Base-by-base conservation (phyloP, 2,888 invertebrate genomes). In the Coenonympha glycerion region DNA sequence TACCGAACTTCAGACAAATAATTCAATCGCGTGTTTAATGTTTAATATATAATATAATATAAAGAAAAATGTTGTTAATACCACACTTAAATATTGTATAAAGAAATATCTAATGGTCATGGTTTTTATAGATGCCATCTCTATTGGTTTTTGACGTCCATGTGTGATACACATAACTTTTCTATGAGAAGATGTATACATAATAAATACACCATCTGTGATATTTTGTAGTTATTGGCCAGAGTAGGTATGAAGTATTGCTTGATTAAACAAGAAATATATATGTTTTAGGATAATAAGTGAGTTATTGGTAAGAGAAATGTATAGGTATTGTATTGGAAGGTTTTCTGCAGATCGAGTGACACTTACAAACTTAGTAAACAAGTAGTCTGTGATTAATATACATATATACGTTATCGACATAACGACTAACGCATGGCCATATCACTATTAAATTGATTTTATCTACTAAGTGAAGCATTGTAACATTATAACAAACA, bases 131-230 rank as follows among this genome's bases (percentile, higher is more conserved):
- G 76, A 80, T 78, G 79, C 83, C 85, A 83, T 84, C 77, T 79
- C 76, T 79, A 78, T 83, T 79, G 81, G 77, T 83, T 73, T 82
- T 79, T 54, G 76, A 82, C 87, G 87, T 87, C 86, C 87, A 86
- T 79, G 84, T 86, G 86, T 85, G 72, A 82, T 84, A 86, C 86
- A 83, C 83, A 80, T 78, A 80, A 83, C 76, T 84, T 84, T 85
- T 86, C 85, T 87, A 86, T 79, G 83, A 87, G 85, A 85, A 82
- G 77, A 87, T 84, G 84, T 86, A 86, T 86, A 86, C 87, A 87
- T 86, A 85, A 85, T 85, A 84, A 86, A 86, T 78, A 86, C 80
- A 81, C 83, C 77, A 86, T 86, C 87, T 87, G 87, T 87, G 87
- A 87, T 87, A 87, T 87, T 86, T 87, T 86, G 85, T 87, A 86